Percentiles rank a stretch among this genome's conserved stretches.
Conservation (phyloP, 2,888 invertebrate species). For the Drosophila kambysellisi region DNA sequence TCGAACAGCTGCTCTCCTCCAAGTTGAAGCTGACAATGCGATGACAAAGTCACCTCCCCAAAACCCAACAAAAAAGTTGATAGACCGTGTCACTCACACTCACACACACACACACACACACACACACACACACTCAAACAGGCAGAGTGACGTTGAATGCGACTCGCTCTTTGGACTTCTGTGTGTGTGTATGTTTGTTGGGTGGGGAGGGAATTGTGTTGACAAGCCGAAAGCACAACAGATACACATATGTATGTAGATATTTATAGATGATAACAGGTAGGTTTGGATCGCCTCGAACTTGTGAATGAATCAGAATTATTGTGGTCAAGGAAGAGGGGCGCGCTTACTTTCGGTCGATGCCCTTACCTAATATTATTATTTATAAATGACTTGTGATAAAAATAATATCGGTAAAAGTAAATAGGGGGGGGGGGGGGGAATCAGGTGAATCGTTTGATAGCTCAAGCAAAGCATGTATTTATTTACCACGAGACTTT, state of each 20-base stretch:
- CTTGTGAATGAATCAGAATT: constrained; percentile 11
- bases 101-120: background rate
- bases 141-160: constrained; percentile 27
- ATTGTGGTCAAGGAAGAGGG: constrained; percentile 1
- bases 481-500: background rate
- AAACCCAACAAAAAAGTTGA: background rate
- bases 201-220: constrained; percentile 1
- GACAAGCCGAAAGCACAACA: background rate
- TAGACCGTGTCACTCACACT: background rate
- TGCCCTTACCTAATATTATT: constrained; percentile 20
- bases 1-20: constrained; percentile 41
- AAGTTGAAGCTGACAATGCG: constrained; percentile 3
- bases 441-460: constrained; percentile 12
- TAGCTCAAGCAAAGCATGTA: background rate
- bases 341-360: constrained; percentile 4
- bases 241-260: background rate
- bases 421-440: background rate
- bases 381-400: constrained; percentile 20
- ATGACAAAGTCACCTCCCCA: constrained; percentile 5
- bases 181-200: background rate
- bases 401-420: constrained; percentile 14
- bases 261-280: background rate
- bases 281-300: background rate
- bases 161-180: constrained; percentile 31
- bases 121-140: background rate